phyloP scores from a whole-genome alignment of 2,113 vertebrate species.

The Eonycteris spelaea region DNA sequence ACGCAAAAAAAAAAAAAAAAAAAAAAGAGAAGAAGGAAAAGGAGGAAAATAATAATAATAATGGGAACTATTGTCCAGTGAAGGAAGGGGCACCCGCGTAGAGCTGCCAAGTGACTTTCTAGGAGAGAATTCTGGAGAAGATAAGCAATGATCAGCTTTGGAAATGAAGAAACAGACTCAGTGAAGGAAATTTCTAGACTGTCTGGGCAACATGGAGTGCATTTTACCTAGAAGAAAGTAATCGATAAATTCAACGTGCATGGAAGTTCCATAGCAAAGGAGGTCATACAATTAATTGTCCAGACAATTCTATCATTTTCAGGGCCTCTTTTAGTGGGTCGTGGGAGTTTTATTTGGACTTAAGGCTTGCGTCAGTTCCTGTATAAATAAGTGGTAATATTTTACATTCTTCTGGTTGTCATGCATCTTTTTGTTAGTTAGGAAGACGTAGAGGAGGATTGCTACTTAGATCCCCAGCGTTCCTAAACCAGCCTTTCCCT shows the following conservation, averaged over 20 bases:
- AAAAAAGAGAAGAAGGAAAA: too few species aligned
- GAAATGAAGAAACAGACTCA: neutral
- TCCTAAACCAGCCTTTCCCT: neutral
- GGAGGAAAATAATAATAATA: too few species aligned
- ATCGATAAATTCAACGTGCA: neutral
- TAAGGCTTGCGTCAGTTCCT: neutral
- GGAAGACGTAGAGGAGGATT: neutral
- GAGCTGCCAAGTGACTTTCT: neutral
- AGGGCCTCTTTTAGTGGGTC: fast-evolving
- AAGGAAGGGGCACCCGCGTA: neutral
- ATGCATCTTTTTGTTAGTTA: neutral
- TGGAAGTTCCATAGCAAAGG: neutral
- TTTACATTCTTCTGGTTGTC: neutral
- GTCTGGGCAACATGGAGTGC: fast-evolving
- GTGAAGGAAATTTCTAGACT: neutral
- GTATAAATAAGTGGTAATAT: neutral
- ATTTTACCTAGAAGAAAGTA: neutral
- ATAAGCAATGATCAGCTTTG: neutral
- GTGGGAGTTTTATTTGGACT: too few species aligned
- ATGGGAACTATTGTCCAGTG: neutral
- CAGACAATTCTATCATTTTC: neutral
- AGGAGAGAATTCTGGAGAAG: neutral
- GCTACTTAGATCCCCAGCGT: neutral
- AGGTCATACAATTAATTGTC: neutral
- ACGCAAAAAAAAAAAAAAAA: neutral